phyloP scores from a whole-genome alignment of 2,888 invertebrate genomes.

The Agrochola circellaris region DNA sequence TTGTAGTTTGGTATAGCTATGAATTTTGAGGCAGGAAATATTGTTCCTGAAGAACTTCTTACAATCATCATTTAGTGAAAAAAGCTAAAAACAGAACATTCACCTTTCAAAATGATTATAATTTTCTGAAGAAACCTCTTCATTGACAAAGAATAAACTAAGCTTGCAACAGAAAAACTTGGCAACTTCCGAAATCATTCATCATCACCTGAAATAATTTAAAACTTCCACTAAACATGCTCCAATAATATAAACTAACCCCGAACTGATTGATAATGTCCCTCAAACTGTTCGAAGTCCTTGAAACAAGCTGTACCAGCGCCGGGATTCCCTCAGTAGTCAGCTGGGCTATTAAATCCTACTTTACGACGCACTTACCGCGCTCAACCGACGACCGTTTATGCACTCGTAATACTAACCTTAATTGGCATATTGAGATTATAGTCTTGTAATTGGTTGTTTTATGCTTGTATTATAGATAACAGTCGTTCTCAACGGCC shows the following conservation, averaged over 20 bases:
- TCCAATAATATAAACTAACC: slow-evolving; percentile 5
- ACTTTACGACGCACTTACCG: slow-evolving; percentile 85
- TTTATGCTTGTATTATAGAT: slow-evolving; percentile 77
- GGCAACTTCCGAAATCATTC: background rate
- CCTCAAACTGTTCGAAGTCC: slow-evolving; percentile 59
- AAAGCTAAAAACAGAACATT: too few species aligned
- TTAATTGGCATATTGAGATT: slow-evolving; percentile 89
- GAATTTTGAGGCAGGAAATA: slow-evolving; percentile 24
- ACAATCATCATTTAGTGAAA: background rate
- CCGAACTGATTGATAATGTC: slow-evolving; percentile 60
- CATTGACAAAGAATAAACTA: background rate
- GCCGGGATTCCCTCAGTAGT: slow-evolving; percentile 81
- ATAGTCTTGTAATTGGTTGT: slow-evolving; percentile 81
- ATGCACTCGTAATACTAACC: slow-evolving; percentile 84
- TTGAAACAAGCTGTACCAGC: slow-evolving; percentile 66
- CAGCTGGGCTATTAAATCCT: slow-evolving; percentile 84
- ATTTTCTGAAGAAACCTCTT: too few species aligned
- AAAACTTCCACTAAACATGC: slow-evolving; percentile 10
- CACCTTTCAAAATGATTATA: too few species aligned
- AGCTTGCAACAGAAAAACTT: background rate
- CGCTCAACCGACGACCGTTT: slow-evolving; percentile 77
- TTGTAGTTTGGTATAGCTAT: slow-evolving; percentile 23
- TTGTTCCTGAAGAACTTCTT: background rate
- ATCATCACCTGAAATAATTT: background rate
- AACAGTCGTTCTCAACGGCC: slow-evolving; percentile 73